phyloP scores from a whole-genome alignment of 2,113 vertebrate species.

The Prochilodus magdalenae region DNA sequence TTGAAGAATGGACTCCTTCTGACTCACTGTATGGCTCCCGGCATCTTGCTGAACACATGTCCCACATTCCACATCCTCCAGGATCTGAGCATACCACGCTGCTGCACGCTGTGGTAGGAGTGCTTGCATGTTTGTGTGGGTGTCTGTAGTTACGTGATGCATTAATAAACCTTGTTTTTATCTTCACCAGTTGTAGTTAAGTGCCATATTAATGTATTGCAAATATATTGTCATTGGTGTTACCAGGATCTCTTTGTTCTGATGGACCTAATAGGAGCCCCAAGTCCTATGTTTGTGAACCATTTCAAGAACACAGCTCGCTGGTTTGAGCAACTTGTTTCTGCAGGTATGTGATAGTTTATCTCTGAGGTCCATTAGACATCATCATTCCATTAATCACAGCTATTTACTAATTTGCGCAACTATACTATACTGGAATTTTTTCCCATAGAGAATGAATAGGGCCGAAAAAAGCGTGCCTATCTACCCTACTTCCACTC shows the following conservation, averaged over 20 bases:
- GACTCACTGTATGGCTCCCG: slow-evolving; percentile 90
- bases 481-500: too few relatives aligned
- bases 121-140: background rate
- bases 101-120: slow-evolving; percentile 85
- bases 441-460: too few relatives aligned
- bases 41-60: slow-evolving; percentile 85
- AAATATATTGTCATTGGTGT: background rate
- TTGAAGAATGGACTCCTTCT: slow-evolving; percentile 81
- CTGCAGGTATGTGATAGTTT: slow-evolving; percentile 74
- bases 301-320: slow-evolving; percentile 85
- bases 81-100: slow-evolving; percentile 67
- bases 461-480: too few relatives aligned
- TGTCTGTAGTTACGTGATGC: background rate
- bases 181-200: background rate
- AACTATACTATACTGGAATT: too few relatives aligned
- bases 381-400: background rate
- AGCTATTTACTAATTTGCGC: too few relatives aligned
- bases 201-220: background rate
- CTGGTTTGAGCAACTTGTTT: slow-evolving; percentile 86
- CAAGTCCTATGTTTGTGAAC: slow-evolving; percentile 81
- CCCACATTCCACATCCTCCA: slow-evolving; percentile 68
- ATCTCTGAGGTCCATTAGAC: too few relatives aligned
- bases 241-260: slow-evolving; percentile 87
- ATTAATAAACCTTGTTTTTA: background rate
- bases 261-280: slow-evolving; percentile 85